A percentile compares a stretch with the other conserved stretches of the same genome.
These are phyloP conservation scores for Tadarida brasiliensis DNA, from an alignment of 2,797 vertebrate genomes.

Conservation along the genomic window DNA sequence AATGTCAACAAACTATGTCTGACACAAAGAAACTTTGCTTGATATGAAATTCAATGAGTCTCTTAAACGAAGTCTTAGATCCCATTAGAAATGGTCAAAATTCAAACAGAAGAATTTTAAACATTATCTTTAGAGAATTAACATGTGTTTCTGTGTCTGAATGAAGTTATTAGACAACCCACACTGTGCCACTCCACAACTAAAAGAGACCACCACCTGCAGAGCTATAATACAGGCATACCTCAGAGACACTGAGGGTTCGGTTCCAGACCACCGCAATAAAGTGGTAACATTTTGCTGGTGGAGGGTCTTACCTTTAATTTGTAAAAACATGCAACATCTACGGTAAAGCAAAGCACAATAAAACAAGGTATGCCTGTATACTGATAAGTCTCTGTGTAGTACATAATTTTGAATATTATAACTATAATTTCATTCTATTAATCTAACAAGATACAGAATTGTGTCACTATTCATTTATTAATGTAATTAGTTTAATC, in stretches of 20 bases:
- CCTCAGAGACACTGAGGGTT: background rate
- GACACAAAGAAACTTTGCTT: background rate
- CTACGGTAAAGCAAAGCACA: background rate
- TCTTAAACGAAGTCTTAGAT: conserved; percentile 48
- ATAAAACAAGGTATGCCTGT: background rate
- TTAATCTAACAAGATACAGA: conserved; percentile 32
- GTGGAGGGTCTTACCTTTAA: background rate
- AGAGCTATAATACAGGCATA: background rate
- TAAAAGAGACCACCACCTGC: background rate
- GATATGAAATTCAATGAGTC: conserved; percentile 59
- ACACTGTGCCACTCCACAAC: background rate
- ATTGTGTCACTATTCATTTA: background rate
- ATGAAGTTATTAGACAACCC: background rate
- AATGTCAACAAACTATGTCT: conserved; percentile 55
- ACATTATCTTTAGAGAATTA: conserved; percentile 45
- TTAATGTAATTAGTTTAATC: conserved; percentile 33
- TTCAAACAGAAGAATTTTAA: conserved; percentile 51
- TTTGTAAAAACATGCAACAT: background rate
- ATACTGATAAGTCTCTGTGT: background rate
- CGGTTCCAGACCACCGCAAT: background rate
- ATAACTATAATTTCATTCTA: conserved; percentile 3
- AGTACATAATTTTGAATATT: conserved; percentile 44
- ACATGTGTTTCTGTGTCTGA: background rate
- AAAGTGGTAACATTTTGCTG: background rate
- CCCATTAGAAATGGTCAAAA: conserved; percentile 35